phyloP scores from a whole-genome alignment of 2,113 vertebrate species.

The Daubentonia madagascariensis region DNA sequence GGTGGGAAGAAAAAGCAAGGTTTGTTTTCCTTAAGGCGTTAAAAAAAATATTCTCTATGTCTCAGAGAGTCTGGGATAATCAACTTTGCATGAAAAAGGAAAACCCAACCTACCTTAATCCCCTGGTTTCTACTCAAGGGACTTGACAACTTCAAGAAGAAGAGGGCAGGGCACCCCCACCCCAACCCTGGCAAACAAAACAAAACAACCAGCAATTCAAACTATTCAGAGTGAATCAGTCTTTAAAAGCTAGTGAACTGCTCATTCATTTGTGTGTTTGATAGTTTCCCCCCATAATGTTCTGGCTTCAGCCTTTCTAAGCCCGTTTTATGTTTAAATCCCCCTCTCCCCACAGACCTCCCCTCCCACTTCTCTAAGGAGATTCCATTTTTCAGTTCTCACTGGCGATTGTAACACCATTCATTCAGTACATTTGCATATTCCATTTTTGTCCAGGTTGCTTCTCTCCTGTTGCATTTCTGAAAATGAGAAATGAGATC shows the following conservation, averaged over 20 bases:
- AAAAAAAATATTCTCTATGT: not conserved
- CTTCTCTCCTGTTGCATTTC: slow-evolving; percentile 54
- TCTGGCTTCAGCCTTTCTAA: not conserved
- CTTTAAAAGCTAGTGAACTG: not conserved
- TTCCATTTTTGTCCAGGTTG: slow-evolving; percentile 55
- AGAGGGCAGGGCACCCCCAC: not conserved
- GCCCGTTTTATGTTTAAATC: not conserved
- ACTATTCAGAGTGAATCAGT: not conserved
- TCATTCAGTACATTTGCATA: slow-evolving; percentile 33
- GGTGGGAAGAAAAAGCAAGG: not conserved
- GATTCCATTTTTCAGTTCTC: not conserved
- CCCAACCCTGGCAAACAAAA: not conserved
- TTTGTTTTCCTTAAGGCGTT: not conserved
- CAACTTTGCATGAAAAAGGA: slow-evolving; percentile 23
- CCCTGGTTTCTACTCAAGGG: not conserved
- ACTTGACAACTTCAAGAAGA: not conserved
- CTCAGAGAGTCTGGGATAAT: slow-evolving; percentile 4
- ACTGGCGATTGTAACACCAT: not conserved
- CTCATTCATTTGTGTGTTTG: not conserved
- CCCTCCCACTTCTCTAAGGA: not conserved
- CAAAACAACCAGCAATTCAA: not conserved
- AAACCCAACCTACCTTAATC: not conserved
- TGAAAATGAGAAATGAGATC: slow-evolving; percentile 63
- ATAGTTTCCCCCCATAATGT: not conserved
- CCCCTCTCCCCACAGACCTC: not conserved